Percentiles rank a stretch among this genome's conserved stretches.
Conservation (phyloP, 1,140 invertebrate genomes). For the Zaprionus gabonicus region DNA sequence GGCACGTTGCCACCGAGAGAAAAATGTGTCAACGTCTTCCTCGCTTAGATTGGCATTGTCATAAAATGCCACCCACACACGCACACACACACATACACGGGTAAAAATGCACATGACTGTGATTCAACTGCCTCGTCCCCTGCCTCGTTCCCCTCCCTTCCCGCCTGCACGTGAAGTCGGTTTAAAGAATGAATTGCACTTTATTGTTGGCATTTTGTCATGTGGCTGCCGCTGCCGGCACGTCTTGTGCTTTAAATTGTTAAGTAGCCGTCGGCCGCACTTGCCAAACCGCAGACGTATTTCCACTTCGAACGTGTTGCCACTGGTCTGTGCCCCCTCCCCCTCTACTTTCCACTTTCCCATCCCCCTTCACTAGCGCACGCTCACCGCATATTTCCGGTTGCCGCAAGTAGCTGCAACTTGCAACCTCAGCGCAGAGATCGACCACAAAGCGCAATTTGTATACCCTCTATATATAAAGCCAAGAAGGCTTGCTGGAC, state of each 20-base stretch:
- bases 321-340: constrained; percentile 46
- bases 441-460: constrained; percentile 36
- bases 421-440: constrained; percentile 19
- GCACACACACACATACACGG: constrained; percentile 8
- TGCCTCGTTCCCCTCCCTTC: constrained; percentile 13
- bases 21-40: constrained; percentile 77
- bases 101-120: constrained; percentile 49
- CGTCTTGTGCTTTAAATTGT: constrained; percentile 58
- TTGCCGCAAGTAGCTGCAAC: constrained; percentile 28
- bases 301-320: constrained; percentile 61
- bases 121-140: constrained; percentile 51
- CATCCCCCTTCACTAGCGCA: constrained; percentile 4
- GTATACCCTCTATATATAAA: constrained; percentile 2
- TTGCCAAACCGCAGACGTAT: constrained; percentile 63
- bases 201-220: constrained; percentile 75
- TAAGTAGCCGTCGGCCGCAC: constrained; percentile 46
- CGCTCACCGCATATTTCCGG: constrained; percentile 43
- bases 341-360: not conserved
- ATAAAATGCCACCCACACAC: constrained; percentile 62
- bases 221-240: constrained; percentile 42
- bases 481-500: not conserved
- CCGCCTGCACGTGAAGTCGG: constrained; percentile 52
- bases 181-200: constrained; percentile 79
- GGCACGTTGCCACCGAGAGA: constrained; percentile 40
- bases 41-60: constrained; percentile 79